Evolutionary conservation across 2,797 vertebrate genomes (phyloP), one percentile per base, ranked within the genome.

Genomic region (Chromis chromis): DNA sequence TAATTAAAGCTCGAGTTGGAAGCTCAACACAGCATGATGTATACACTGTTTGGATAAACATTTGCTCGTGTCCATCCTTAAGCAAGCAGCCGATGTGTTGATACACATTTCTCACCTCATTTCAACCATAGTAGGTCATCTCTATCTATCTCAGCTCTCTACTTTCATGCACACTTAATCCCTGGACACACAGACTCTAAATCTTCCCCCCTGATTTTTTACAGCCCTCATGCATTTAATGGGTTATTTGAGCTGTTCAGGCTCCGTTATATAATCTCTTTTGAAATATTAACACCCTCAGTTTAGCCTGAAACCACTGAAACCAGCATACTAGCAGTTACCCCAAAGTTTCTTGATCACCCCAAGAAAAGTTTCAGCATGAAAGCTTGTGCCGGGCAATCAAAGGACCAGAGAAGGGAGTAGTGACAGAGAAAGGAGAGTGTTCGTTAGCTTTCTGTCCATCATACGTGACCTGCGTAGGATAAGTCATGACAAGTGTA

Each of bases 391-490:
- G 48, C 22, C 17, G 54, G 4, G 5, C 22, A 62, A 27, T 71
- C 48, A 52, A 21, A 76, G 16, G 19, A 65, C 9, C 25, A 70
- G 33, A 58, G 36, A 16, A 6, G 7, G 39, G 8, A 24, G 62
- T 27, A 40, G 62, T 6, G 0, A 16, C 6, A 9, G 33, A 8
- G 12, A 53, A 36, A 46, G 21, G 19, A 25, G 10, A 21, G 56
- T 33, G 60, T 22, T 72, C 49, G 49, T 72, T 59, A 64, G 55
- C 65, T 57, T 61, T 76, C 79, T 75, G 74, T 77, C 76, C 6
- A 19, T 88, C 74, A 82, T 55, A 17, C 27, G 10, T 81, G 79
- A 89, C 83, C 77, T 81, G 84, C 17, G 9, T 66, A 76, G 78
- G 78, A 79, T 57, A 81, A 84, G 64, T 80, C 4, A 21, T 75